Conservation (phyloP, 1,140 invertebrate species). For the Parasteatoda tepidariorum region DNA sequence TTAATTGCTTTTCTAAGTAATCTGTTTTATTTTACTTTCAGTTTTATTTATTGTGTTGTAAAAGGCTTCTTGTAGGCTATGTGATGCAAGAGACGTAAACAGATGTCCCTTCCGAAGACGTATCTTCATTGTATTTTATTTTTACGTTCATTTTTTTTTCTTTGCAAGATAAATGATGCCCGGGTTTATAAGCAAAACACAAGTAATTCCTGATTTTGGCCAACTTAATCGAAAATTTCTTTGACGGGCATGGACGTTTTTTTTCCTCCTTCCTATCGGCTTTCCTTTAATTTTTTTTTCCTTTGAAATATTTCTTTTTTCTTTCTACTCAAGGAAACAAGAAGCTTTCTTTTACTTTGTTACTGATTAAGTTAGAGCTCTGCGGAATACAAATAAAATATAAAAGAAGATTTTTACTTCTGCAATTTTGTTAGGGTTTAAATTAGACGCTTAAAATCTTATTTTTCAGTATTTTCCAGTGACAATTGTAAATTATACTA, state of each 20-base stretch:
- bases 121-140: not conserved
- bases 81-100: constrained; percentile 16
- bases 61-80: constrained; percentile 22
- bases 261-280: not conserved
- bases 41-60: constrained; percentile 45
- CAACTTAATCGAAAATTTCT: constrained; percentile 37
- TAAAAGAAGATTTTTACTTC: not conserved
- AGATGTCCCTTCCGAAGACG: constrained; percentile 9
- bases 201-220: constrained; percentile 36
- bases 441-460: too few species aligned
- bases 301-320: not conserved
- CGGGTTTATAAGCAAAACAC: constrained; percentile 47
- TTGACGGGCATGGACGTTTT: not conserved
- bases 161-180: constrained; percentile 31
- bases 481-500: too few species aligned
- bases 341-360: not conserved
- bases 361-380: constrained; percentile 27
- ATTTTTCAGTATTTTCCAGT: too few species aligned
- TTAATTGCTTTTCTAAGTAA: constrained; percentile 29
- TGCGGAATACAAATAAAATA: too few species aligned
- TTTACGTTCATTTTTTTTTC: not conserved
- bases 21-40: constrained; percentile 16
- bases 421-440: not conserved
- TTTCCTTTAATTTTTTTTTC: not conserved
- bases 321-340: not conserved